Conservation (phyloP, 2,888 invertebrate genomes). For the Phortica magna region DNA sequence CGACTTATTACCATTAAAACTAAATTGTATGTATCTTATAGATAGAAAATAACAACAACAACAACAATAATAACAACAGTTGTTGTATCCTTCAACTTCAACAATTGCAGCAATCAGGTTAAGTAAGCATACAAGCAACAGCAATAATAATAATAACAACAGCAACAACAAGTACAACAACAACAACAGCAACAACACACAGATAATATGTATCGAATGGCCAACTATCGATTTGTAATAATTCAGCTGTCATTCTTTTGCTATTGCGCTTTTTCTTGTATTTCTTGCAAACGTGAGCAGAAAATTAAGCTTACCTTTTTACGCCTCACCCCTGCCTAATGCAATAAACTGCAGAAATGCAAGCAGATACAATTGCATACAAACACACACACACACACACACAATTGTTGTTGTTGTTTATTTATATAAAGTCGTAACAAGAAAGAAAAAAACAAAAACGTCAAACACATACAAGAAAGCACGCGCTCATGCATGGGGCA, state of each 20-base stretch:
- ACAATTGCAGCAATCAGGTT: constrained; percentile 35
- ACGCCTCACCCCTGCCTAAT: neutral
- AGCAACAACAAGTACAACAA: constrained; percentile 1
- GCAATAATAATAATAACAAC: neutral
- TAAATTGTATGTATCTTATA: constrained; percentile 1
- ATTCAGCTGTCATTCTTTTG: constrained; percentile 73
- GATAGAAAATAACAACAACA: neutral
- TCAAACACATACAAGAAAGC: neutral
- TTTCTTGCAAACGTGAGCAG: constrained; percentile 71
- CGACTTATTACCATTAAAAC: constrained; percentile 41
- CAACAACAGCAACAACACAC: neutral
- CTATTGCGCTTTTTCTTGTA: constrained; percentile 56
- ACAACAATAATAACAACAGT: neutral
- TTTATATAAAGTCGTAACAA: constrained; percentile 20
- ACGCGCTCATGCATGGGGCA: constrained; percentile 16
- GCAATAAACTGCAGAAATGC: constrained; percentile 1
- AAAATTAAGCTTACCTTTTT: constrained; percentile 64
- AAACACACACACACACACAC: constrained; percentile 5
- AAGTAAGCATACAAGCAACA: constrained; percentile 22
- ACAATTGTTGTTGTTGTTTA: neutral
- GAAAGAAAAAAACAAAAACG: neutral
- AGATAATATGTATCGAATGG: constrained; percentile 37
- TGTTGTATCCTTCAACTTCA: constrained; percentile 31
- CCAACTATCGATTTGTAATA: constrained; percentile 74
- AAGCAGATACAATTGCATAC: constrained; percentile 6